phyloP scores from a whole-genome alignment of 2,888 invertebrate genomes.

The Boloria selene region DNA sequence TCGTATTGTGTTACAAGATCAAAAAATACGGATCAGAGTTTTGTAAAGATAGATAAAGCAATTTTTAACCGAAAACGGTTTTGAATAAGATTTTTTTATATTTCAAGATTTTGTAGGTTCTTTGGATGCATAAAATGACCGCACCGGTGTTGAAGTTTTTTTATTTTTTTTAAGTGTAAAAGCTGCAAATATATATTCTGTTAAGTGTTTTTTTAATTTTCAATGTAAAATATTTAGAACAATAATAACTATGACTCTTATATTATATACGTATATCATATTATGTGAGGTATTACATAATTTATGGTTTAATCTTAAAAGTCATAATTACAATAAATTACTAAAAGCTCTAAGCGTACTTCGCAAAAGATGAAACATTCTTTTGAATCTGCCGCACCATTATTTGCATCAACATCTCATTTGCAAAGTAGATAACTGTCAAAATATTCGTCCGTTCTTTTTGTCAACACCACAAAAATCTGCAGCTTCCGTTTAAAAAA shows the following conservation, averaged over 20 bases:
- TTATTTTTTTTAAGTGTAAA: not conserved
- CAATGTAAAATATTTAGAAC: too few species aligned
- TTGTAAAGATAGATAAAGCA: slow-evolving; percentile 37
- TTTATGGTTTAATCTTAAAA: too few species aligned
- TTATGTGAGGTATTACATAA: too few species aligned
- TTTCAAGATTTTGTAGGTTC: slow-evolving; percentile 35
- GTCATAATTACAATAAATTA: too few species aligned
- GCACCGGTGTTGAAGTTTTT: slow-evolving; percentile 33
- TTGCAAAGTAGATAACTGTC: slow-evolving; percentile 49
- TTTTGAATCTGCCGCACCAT: not conserved
- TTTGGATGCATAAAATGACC: slow-evolving; percentile 38
- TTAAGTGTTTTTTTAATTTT: too few species aligned
- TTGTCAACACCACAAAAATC: slow-evolving; percentile 65
- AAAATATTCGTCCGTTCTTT: slow-evolving; percentile 50
- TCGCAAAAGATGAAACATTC: not conserved
- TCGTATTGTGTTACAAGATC: slow-evolving; percentile 66
- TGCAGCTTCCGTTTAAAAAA: slow-evolving; percentile 73
- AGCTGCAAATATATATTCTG: too few species aligned
- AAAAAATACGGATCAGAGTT: slow-evolving; percentile 53
- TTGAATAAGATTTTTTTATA: slow-evolving; percentile 44
- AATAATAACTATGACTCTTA: too few species aligned
- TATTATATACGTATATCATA: too few species aligned
- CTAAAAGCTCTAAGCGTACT: too few species aligned
- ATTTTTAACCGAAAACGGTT: slow-evolving; percentile 55
- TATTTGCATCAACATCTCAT: slow-evolving; percentile 13